phyloP scores from a whole-genome alignment of 2,888 invertebrate genomes.

The Callyntrura guangdongensis region DNA sequence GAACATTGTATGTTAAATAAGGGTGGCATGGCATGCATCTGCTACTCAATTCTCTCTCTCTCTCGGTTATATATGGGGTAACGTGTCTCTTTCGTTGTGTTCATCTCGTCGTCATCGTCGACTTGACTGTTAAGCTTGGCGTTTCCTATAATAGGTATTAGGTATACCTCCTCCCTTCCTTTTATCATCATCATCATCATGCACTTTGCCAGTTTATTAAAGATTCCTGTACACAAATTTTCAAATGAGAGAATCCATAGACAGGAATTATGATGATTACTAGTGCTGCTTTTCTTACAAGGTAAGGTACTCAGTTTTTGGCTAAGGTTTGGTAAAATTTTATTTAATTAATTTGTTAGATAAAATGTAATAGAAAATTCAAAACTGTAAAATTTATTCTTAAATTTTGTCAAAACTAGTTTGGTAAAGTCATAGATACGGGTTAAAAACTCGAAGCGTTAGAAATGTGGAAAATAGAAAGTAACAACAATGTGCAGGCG shows the following conservation, averaged over 20 bases:
- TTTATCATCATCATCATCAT: constrained; percentile 6
- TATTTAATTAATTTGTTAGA: too few species aligned
- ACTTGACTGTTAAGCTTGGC: neutral
- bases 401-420: too few species aligned
- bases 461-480: too few species aligned
- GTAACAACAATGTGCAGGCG: too few species aligned
- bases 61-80: neutral
- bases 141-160: neutral
- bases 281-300: constrained; percentile 40
- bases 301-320: too few species aligned
- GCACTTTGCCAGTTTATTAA: constrained; percentile 14
- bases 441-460: too few species aligned
- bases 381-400: too few species aligned
- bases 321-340: too few species aligned
- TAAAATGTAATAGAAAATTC: too few species aligned
- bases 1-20: constrained; percentile 17
- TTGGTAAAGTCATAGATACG: too few species aligned
- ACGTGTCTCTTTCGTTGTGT: neutral
- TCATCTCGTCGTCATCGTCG: neutral
- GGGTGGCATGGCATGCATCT: constrained; percentile 67
- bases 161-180: neutral
- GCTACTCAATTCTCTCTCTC: constrained; percentile 54
- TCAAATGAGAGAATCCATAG: constrained; percentile 19
- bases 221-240: constrained; percentile 54
- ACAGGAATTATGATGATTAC: constrained; percentile 39